A percentile compares a stretch with the other conserved stretches of the same genome.
These are phyloP conservation scores for Heterodera carotae DNA, from an alignment of 1,140 invertebrate species.

Conservation along the genomic window DNA sequence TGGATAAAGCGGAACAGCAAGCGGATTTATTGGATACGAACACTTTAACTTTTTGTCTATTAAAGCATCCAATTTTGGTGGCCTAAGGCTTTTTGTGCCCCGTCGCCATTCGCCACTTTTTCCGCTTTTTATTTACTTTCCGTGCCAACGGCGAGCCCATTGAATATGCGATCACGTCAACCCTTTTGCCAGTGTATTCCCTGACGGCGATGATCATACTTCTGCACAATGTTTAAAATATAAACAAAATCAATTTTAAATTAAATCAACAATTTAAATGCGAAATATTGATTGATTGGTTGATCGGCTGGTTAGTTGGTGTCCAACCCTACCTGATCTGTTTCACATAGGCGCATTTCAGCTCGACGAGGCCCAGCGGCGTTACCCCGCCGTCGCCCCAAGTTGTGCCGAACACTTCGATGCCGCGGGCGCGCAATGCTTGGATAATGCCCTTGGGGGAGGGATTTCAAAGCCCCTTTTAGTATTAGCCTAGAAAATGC, in stretches of 20 bases:
- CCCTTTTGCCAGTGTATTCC: slow-evolving; percentile 53
- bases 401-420: slow-evolving; percentile 53
- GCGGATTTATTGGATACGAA: no score
- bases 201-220: slow-evolving; percentile 54
- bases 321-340: slow-evolving; percentile 40
- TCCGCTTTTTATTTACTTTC: slow-evolving; percentile 30
- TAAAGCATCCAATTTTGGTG: no score
- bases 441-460: slow-evolving; percentile 44
- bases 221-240: slow-evolving; percentile 33
- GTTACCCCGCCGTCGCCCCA: slow-evolving; percentile 52
- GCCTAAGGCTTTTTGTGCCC: no score
- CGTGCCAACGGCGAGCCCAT: slow-evolving; percentile 52
- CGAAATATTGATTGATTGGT: not conserved
- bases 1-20: no score
- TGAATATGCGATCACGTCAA: slow-evolving; percentile 52
- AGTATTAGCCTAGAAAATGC: no score
- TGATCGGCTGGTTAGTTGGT: no score
- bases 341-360: slow-evolving; percentile 52
- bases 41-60: no score
- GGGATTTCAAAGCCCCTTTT: not conserved
- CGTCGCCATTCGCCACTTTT: not conserved
- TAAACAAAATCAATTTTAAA: slow-evolving; percentile 20
- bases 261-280: not conserved
- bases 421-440: slow-evolving; percentile 33
- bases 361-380: slow-evolving; percentile 49